Evolutionary conservation across 53 echinoderm and acorn worm genomes (phyloP), one percentile per base, ranked within the genome.

Genomic region (Luidia sarsii): DNA sequence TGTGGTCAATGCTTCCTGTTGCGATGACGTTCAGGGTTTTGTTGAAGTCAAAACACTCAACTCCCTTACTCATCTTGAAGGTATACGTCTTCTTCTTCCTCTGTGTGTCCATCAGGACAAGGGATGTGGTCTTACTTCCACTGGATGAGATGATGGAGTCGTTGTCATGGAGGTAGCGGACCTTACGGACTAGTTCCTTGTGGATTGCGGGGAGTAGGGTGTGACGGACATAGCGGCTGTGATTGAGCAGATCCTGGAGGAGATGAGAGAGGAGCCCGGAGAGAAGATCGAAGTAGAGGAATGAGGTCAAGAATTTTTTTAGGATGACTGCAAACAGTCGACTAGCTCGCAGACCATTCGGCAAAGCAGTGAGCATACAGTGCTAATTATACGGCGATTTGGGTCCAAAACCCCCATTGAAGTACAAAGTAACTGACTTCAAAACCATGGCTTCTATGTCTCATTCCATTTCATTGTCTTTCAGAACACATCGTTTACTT

Each of bases 41-140:
- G 77, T 88, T 95, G 90, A 88, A 95, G 32, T 93, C 96, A 73
- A 90, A 95, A 50, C 96, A 95, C 60, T 95, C 96, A 5, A 95
- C 90, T 3, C 96, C 93, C 90, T 92, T 92, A 52, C 81, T 92
- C 15, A 90, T 81, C 83, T 70, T 88, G 80, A 90, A 95, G 10
- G 65, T 59, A 48, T 92, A 95, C 18, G 87, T 85, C 66, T 92
- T 90, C 32, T 88, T 87, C 82, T 92, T 90, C 16, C 95, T 86
- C 54, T 81, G 87, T 16, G 90, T 75, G 32, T 95, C 95, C 54
- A 84, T 84, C 63, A 93, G 83, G 13, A 92, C 90, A 27, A 95
- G 84, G 2, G 96, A 93, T 7, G 96, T 90, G 21, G 53, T 85
- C 39, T 85, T 82, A 39, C 90, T 87, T 4, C 96, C 93, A 18